Conservation (phyloP, 2,113 vertebrate genomes). For the Eclectus roratus region DNA sequence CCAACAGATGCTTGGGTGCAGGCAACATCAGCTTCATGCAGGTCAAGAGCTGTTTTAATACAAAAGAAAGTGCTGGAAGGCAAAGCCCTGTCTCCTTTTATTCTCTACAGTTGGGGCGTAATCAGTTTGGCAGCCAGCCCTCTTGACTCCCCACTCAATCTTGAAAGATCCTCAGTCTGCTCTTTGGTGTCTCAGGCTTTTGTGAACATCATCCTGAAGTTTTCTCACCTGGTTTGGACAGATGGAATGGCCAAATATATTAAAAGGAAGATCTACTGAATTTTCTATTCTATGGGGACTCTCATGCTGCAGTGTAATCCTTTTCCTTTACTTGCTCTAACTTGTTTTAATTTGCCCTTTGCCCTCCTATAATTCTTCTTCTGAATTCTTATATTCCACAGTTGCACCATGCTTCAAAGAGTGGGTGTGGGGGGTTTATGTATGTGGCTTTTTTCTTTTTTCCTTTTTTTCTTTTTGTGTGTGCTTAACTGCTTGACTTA, state of each 20-base stretch:
- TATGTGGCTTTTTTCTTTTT: not conserved
- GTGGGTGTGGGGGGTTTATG: conserved; percentile 45
- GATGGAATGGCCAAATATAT: not conserved
- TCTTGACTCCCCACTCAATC: not conserved
- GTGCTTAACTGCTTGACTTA: not conserved
- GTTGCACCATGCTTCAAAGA: conserved; percentile 44
- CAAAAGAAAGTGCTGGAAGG: not conserved
- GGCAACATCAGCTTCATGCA: not conserved
- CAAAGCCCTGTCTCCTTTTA: not conserved
- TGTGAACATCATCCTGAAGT: not conserved
- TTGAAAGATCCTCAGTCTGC: not conserved
- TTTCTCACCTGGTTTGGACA: not conserved
- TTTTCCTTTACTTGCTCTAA: conserved; percentile 22
- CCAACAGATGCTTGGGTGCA: not conserved
- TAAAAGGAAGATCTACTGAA: no score
- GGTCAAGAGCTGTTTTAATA: not conserved
- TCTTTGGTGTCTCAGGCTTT: not conserved
- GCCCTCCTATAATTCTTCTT: conserved; percentile 58
- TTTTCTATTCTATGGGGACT: not conserved
- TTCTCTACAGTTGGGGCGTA: not conserved
- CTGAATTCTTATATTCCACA: conserved; percentile 34
- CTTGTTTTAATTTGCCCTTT: conserved; percentile 57
- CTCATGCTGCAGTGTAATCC: not conserved
- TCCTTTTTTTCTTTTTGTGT: not conserved
- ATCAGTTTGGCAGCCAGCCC: not conserved